Conservation (phyloP, 2,797 vertebrate species). For the Leptodactylus fallax region DNA sequence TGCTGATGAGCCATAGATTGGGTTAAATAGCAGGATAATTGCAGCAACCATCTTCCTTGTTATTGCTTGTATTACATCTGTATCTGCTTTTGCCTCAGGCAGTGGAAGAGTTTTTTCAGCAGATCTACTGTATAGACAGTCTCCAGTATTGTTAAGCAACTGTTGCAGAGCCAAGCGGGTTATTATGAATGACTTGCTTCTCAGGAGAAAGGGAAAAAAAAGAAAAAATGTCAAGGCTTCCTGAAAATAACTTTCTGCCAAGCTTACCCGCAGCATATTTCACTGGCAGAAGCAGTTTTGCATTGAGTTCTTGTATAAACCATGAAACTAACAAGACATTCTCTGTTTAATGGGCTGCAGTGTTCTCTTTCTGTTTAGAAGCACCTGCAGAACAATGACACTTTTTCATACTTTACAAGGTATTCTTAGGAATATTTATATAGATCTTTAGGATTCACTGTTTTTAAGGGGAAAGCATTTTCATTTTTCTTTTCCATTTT, state of each 20-base stretch:
- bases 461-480: background rate
- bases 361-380: constrained; percentile 34
- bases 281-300: constrained; percentile 60
- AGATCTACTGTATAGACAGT: constrained; percentile 72
- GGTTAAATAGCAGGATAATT: constrained; percentile 92
- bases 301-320: constrained; percentile 57
- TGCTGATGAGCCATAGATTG: constrained; percentile 81
- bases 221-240: constrained; percentile 63
- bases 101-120: constrained; percentile 68
- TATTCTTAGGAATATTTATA: background rate
- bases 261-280: constrained; percentile 52
- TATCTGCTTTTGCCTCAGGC: constrained; percentile 88
- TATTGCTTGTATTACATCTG: constrained; percentile 89
- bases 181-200: constrained; percentile 70
- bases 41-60: constrained; percentile 78
- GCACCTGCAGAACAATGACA: constrained; percentile 27
- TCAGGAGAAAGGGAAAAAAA: constrained; percentile 66
- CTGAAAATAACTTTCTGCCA: constrained; percentile 66
- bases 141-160: constrained; percentile 75
- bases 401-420: background rate
- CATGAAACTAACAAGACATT: constrained; percentile 40
- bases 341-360: background rate
- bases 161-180: constrained; percentile 76
- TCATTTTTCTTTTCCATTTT: background rate
- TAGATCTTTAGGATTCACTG: constrained; percentile 25